Evolutionary conservation across 2,888 invertebrate genomes (phyloP), one percentile per base, ranked within the genome.

Genomic region (Cremastinae sp.): DNA sequence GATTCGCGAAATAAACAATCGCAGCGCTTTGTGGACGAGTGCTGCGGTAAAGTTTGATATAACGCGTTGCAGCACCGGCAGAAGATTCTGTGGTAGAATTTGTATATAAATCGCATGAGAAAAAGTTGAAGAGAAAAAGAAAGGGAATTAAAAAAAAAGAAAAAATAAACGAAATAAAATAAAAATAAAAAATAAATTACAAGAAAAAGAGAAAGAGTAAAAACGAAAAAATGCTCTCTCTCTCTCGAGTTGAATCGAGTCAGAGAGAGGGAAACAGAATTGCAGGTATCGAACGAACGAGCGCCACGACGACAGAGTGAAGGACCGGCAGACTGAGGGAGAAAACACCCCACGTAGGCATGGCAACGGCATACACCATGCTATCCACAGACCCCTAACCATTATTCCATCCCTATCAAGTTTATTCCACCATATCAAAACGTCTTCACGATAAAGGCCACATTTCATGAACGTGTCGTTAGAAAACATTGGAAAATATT

Each of bases 321-420:
- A 58, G 72, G 74, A 79, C 70, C 72, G 56, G 72, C 69, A 71
- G 71, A 73, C 77, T 79, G 78, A 71, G 82, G 79, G 82, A 77
- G 80, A 79, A 51, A 69, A 51, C 39, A 37, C 61, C 61, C 61
- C 74, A 75, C 82, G 86, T 86, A 86, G 86, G 85, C 86, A 86
- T 86, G 83, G 86, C 86, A 85, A 86, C 86, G 28, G 28, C 83
- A 64, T 45, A 56, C 43, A 65, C 74, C 75, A 83, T 18, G 55
- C 81, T 82, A 82, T 83, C 80, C 78, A 79, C 28, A 28, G 5
- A 5, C 78, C 75, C 81, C 71, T 37, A 68, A 65, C 66, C 66
- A 14, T 58, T 66, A 41, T 75, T 75, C 66, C 70, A 62, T 58
- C 64, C 66, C 64, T 47, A 58, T 64, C 59, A 51, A 65, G 28